Percentiles rank a stretch among this genome's conserved stretches.
Conservation (phyloP, 2,113 vertebrate species). For the Antennarius striatus region DNA sequence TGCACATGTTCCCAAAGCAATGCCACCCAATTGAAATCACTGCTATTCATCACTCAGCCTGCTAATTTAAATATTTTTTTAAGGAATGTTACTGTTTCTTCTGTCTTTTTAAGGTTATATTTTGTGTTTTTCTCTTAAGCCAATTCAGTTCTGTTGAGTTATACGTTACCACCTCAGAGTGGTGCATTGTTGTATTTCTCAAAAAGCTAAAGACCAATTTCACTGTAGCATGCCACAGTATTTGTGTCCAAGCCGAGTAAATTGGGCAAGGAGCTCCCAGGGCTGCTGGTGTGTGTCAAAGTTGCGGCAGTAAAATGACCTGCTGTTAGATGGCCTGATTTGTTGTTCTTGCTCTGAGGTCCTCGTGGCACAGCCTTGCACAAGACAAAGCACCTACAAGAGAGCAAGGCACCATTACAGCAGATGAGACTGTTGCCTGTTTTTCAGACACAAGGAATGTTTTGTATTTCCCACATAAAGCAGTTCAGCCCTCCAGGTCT, state of each 20-base stretch:
- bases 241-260: conserved; percentile 56
- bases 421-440: conserved; percentile 43
- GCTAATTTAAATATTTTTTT: conserved; percentile 62
- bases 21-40: conserved; percentile 59
- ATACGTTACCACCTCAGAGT: conserved; percentile 39
- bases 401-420: conserved; percentile 36
- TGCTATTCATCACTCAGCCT: conserved; percentile 41
- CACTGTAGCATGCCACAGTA: conserved; percentile 32
- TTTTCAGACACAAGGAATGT: conserved; percentile 38
- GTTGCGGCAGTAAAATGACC: conserved; percentile 62
- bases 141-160: conserved; percentile 31
- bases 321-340: conserved; percentile 77
- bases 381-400: conserved; percentile 33
- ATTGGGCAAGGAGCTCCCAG: conserved; percentile 56
- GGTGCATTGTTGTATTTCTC: conserved; percentile 20
- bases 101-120: conserved; percentile 16
- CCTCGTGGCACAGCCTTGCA: conserved; percentile 28
- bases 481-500: conserved; percentile 16
- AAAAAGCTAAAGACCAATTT: conserved; percentile 44
- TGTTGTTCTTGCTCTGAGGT: conserved; percentile 46
- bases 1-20: conserved; percentile 54
- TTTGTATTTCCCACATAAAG: conserved; percentile 34
- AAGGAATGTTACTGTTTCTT: conserved; percentile 38
- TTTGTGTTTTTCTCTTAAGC: neutral
- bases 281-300: conserved; percentile 60